Evolutionary conservation across 30 jellyfish, hydroid and myxozoan genomes (phyloP).

Genomic region (Hydractinia echinata): DNA sequence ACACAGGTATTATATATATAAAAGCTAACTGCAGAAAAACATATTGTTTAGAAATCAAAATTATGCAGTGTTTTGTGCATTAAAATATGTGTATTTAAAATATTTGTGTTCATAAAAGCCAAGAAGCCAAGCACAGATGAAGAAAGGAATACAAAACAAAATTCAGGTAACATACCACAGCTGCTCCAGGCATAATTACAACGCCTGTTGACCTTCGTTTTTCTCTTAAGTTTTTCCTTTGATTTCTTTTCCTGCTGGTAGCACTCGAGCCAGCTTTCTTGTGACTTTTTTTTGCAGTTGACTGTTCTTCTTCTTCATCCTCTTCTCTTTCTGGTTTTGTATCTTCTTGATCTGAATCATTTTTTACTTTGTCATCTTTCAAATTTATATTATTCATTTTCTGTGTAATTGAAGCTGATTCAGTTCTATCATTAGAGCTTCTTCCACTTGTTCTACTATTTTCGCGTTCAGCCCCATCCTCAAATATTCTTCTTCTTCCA

Average conservation of each 20-base stretch:
- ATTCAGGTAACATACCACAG: slow-evolving; percentile 9
- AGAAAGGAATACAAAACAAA: background rate
- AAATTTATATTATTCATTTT: slow-evolving; percentile 55
- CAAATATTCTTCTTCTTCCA: slow-evolving; percentile 39
- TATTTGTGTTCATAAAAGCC: background rate
- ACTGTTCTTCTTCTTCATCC: slow-evolving; percentile 19
- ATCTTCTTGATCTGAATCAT: slow-evolving; percentile 21
- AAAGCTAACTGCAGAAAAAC: no score
- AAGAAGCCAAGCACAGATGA: background rate
- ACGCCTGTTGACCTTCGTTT: slow-evolving; percentile 94
- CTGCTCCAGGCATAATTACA: slow-evolving; percentile 79
- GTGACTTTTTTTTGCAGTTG: slow-evolving; percentile 6
- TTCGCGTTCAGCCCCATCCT: slow-evolving; percentile 26
- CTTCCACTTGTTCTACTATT: slow-evolving; percentile 12
- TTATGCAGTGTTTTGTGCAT: no score
- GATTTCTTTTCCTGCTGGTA: slow-evolving; percentile 62
- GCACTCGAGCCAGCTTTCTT: slow-evolving; percentile 73
- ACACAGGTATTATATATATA: no score
- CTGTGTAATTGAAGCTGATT: slow-evolving; percentile 42
- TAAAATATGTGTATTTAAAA: no score
- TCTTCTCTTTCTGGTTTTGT: slow-evolving; percentile 37
- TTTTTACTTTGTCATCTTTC: slow-evolving; percentile 52
- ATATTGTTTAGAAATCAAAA: no score
- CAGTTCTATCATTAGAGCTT: slow-evolving; percentile 28
- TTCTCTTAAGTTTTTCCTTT: slow-evolving; percentile 76